phyloP scores from a whole-genome alignment of 2,797 vertebrate species.

The Australoheros facetus region DNA sequence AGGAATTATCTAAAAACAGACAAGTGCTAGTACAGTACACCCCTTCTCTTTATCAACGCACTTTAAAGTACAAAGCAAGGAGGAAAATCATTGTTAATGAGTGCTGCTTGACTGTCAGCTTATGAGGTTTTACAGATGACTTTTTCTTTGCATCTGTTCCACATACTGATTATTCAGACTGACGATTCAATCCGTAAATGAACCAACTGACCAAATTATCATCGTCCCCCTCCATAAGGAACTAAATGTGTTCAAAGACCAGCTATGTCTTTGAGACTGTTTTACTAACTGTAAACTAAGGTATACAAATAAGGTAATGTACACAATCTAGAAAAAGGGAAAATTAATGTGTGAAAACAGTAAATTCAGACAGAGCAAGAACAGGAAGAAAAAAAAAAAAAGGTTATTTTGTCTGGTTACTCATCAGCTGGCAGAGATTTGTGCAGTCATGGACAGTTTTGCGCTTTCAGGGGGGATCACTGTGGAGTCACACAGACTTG shows the following conservation, averaged over 20 bases:
- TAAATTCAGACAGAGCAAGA: conserved; percentile 55
- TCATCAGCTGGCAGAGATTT: conserved; percentile 80
- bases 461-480: conserved; percentile 86
- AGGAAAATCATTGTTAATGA: not conserved
- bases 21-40: conserved; percentile 27
- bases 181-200: conserved; percentile 30
- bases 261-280: not conserved
- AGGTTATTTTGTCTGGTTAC: conserved; percentile 51
- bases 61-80: conserved; percentile 49
- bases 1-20: conserved; percentile 11
- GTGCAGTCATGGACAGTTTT: conserved; percentile 59
- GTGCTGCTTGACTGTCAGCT: not conserved
- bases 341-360: conserved; percentile 35
- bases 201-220: not conserved
- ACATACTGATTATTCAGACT: not conserved
- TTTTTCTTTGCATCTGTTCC: not conserved
- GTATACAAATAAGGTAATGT: not conserved
- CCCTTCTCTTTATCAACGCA: conserved; percentile 46
- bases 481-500: conserved; percentile 85
- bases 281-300: not conserved
- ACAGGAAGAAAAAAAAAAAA: not conserved
- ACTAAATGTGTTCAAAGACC: not conserved
- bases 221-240: not conserved
- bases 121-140: not conserved
- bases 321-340: not conserved